Evolutionary conservation across 2,888 invertebrate species (phyloP).

Genomic region (Dusona sp.): DNA sequence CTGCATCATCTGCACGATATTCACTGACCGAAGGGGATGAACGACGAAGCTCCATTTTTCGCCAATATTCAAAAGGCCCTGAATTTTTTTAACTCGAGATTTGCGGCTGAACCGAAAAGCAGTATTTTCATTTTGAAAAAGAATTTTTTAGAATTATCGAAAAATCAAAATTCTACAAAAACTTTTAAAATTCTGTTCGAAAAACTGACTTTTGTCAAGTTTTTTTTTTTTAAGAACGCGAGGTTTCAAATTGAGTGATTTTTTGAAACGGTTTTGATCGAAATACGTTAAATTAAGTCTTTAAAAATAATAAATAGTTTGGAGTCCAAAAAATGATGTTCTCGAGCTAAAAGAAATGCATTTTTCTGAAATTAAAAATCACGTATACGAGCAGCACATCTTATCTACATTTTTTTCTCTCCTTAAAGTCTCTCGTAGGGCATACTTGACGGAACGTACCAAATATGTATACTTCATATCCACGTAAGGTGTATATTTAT

Average conservation of each 20-base stretch:
- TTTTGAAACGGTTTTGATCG: not conserved
- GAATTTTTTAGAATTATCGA: not conserved
- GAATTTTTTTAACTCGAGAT: not conserved
- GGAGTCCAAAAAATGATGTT: not conserved
- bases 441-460: constrained; percentile 14
- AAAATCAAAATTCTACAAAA: not conserved
- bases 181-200: no score
- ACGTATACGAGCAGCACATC: constrained; percentile 20
- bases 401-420: constrained; percentile 11
- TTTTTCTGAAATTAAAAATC: constrained; percentile 34
- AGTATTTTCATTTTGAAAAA: not conserved
- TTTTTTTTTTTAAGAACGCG: not conserved
- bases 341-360: not conserved
- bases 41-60: not conserved
- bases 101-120: not conserved
- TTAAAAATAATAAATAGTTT: not conserved
- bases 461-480: constrained; percentile 10
- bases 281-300: not conserved
- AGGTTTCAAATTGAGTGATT: not conserved
- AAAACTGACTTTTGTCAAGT: not conserved
- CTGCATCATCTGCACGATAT: not conserved
- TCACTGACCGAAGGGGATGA: not conserved
- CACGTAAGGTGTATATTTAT: constrained; percentile 26
- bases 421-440: not conserved
- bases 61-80: not conserved